Evolutionary conservation across 2,113 vertebrate genomes (phyloP).

Genomic region (Pica pica): DNA sequence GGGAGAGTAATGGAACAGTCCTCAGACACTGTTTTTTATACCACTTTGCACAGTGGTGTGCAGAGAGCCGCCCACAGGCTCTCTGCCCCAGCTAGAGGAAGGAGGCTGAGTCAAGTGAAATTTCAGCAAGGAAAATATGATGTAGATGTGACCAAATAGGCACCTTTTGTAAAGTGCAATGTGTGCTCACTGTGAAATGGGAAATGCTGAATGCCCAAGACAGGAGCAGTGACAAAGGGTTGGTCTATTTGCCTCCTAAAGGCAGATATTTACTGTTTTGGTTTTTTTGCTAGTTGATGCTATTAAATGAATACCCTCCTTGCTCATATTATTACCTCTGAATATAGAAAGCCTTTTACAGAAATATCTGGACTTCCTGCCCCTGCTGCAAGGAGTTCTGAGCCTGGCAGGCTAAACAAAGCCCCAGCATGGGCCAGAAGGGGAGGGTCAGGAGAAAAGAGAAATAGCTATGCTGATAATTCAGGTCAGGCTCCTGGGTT

Average conservation of each 20-base stretch:
- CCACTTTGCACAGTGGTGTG: too few species aligned
- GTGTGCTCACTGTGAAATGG: not conserved
- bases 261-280: not conserved
- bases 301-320: not conserved
- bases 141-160: not conserved
- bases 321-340: not conserved
- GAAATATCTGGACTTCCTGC: not conserved
- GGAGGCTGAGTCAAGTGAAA: not conserved
- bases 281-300: not conserved
- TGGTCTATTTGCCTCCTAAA: not conserved
- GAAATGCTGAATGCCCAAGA: not conserved
- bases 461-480: not conserved
- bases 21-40: not conserved
- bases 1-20: not conserved
- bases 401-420: not conserved
- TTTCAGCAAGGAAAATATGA: not conserved
- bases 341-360: not conserved
- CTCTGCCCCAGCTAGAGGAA: not conserved
- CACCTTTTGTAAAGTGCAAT: rapidly evolving
- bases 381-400: not conserved
- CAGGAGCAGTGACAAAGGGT: not conserved
- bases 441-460: not conserved
- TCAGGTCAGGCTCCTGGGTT: not conserved
- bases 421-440: not conserved
- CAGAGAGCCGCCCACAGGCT: not conserved